Evolutionary conservation across 2,888 invertebrate genomes (phyloP), one percentile per base, ranked within the genome.

Genomic region (Uloborus plumipes): DNA sequence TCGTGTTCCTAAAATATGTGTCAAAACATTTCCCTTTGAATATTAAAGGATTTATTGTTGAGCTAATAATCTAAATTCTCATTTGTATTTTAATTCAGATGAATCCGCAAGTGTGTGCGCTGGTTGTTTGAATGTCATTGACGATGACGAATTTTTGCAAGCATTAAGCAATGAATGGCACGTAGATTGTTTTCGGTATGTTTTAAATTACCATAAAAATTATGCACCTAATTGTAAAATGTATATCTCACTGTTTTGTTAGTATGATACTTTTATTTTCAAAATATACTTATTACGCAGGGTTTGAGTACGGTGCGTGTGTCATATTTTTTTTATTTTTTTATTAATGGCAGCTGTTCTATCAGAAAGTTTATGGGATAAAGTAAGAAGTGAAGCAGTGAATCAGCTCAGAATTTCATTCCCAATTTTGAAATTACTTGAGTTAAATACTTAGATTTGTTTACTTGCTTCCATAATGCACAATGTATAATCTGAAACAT

Each of bases 121-220:
- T 31, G 93, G 94, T 73, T 94, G 94, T 89, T 90, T 94, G 85
- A 94, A 94, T 88, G 90, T 92, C 67, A 91, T 94, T 55, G 93
- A 93, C 18, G 93, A 93, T 86, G 93, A 93, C 87, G 94, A 95
- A 88, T 94, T 93, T 88, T 92, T 95, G 82, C 93, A 94, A 84
- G 95, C 95, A 15, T 90, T 95, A 85, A 93, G 92, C 85, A 94
- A 95, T 88, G 94, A 94, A 89, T 96, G 95, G 95, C 96, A 96
- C 89, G 92, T 93, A 89, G 95, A 95, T 88, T 96, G 96, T 88
- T 96, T 96, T 89, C 92, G 94, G 94, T 94, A 90, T 89, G 87
- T 85, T 22, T 22, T 14, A 61, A 61, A 20, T 61, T 39, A 11
- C 39, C 39, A 39, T 39, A 39, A 53, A 55, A 53, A 1, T 11